A percentile compares a stretch with the other conserved stretches of the same genome.
phyloP scores from a whole-genome alignment of 2,888 invertebrate genomes.

The Pammene aurita region DNA sequence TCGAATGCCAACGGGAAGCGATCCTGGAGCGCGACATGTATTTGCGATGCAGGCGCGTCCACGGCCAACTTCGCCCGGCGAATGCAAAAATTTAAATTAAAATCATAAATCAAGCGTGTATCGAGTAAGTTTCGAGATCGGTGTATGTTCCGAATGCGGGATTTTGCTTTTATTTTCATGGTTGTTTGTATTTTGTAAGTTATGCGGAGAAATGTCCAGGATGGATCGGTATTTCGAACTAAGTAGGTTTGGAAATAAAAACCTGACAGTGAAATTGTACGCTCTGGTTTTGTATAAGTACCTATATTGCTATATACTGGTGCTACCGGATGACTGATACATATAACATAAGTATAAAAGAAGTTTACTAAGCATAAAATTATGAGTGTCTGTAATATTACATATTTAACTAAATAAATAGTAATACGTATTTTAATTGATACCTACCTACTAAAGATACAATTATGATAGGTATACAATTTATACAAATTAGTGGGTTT shows the following conservation, averaged over 20 bases:
- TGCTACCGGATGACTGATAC: too few species aligned
- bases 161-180: constrained; percentile 54
- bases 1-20: constrained; percentile 74
- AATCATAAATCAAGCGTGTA: constrained; percentile 83
- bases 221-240: neutral
- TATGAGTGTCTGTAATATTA: too few species aligned
- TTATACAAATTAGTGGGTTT: constrained; percentile 38
- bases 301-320: too few species aligned
- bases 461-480: neutral
- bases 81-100: constrained; percentile 85
- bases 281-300: too few species aligned
- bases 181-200: constrained; percentile 54
- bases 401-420: too few species aligned
- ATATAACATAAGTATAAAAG: too few species aligned
- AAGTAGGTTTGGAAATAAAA: too few species aligned
- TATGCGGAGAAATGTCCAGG: constrained; percentile 11
- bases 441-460: too few species aligned
- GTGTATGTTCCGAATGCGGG: constrained; percentile 75
- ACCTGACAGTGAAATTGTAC: too few species aligned
- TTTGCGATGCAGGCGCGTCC: constrained; percentile 82
- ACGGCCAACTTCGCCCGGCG: constrained; percentile 77
- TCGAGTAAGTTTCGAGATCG: constrained; percentile 81
- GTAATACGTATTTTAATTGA: too few species aligned
- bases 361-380: too few species aligned
- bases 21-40: constrained; percentile 75